Evolutionary conservation across 2,113 vertebrate genomes (phyloP), one percentile per base, ranked within the genome.

Genomic region (Calonectris borealis): DNA sequence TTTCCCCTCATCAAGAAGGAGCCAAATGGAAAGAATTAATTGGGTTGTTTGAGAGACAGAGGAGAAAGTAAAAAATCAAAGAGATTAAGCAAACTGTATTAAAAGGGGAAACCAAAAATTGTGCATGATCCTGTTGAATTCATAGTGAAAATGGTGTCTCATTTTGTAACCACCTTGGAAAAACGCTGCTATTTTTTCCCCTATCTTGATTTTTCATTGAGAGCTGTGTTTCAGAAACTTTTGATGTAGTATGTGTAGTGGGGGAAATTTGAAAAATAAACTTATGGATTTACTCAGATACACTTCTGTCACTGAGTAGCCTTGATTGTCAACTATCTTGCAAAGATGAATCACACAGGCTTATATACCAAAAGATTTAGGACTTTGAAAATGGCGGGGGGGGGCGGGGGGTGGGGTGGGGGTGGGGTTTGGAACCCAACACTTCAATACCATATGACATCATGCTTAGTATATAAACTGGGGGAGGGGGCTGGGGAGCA

Each of bases 211-310:
- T 72, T 78, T 60, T 46, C 13, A 25, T 17, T 52, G 26, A 36
- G 38, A 42, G 7, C 5, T 49, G 19, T 62, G 61, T 61, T 69
- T 62, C 42, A 69, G 54, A 89, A 72, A 14, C 31, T 68, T 46
- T 34, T 55, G 32, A 21, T 0, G 2, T 46, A 52, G 18, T 46
- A 31, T 22, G 3, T 54, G 5, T 40, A 32, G 65, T 1, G 1
- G 26, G 16, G 10, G 19, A 54, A 48, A 40, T 18, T 17, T 49
- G n/a, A 69, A 57, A 72, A 89, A 38, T 34, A n/a, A 80, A 57
- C 32, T 4, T 34, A 1, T 21, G 13, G 4, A 36, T 68, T 73
- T 61, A 62, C 26, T 75, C 19, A 42, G 19, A 34, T 38, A 46
- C 4, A n/a, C 42, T 38, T 29, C 21, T 49, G 22, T 51, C 42